Conservation (phyloP, 1,140 invertebrate species). For the Dendrolimus kikuchii region DNA sequence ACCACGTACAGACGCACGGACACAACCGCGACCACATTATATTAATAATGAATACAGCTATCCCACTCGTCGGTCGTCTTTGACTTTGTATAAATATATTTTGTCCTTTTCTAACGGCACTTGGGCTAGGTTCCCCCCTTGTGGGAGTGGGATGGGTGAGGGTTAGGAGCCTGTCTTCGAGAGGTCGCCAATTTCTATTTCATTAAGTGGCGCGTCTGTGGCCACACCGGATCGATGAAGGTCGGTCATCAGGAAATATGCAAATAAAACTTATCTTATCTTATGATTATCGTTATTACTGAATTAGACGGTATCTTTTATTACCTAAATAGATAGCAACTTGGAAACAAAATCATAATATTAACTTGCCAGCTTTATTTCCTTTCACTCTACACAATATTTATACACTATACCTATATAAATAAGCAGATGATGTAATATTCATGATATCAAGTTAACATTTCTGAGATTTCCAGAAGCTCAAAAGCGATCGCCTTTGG, state of each 20-base stretch:
- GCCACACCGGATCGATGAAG: constrained; percentile 61
- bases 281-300: too few species aligned
- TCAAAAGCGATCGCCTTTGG: too few species aligned
- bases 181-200: constrained; percentile 70
- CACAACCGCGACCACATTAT: constrained; percentile 66
- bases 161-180: constrained; percentile 63
- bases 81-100: constrained; percentile 71
- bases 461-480: too few species aligned
- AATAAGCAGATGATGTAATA: too few species aligned
- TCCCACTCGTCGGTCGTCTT: constrained; percentile 67
- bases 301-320: too few species aligned
- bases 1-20: constrained; percentile 47
- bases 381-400: too few species aligned
- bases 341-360: too few species aligned
- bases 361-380: too few species aligned
- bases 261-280: neutral
- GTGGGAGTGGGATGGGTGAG: constrained; percentile 50
- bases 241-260: constrained; percentile 48
- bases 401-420: too few species aligned
- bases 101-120: constrained; percentile 54
- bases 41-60: constrained; percentile 71
- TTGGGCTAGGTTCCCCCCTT: constrained; percentile 37
- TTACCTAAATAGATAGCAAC: too few species aligned
- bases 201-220: constrained; percentile 63
- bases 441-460: too few species aligned